Percentiles rank a stretch among this genome's conserved stretches.
These are phyloP conservation scores for Notodromas monacha DNA, from an alignment of 2,888 invertebrate genomes.

Conservation along the genomic window DNA sequence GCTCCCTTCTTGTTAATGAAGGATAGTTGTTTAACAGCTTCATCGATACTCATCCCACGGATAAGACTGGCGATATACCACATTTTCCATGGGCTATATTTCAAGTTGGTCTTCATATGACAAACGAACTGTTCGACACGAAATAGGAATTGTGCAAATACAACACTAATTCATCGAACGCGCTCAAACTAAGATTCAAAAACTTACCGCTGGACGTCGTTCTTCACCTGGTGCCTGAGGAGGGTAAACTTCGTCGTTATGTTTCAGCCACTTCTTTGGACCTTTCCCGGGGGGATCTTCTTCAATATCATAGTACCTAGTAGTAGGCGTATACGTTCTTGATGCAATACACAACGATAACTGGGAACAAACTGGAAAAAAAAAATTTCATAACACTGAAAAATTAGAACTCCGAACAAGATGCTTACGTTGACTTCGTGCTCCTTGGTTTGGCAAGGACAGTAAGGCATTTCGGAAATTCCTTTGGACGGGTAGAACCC, in stretches of 20 bases:
- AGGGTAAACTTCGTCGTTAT: conserved; percentile 44
- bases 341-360: no score
- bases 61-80: conserved; percentile 65
- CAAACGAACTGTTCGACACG: conserved; percentile 67
- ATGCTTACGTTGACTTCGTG: no score
- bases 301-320: no score
- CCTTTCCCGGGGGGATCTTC: conserved; percentile 11
- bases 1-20: conserved; percentile 51
- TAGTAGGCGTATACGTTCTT: no score
- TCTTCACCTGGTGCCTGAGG: conserved; percentile 38
- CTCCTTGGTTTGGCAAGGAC: no score
- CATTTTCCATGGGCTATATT: conserved; percentile 66
- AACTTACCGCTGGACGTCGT: conserved; percentile 46
- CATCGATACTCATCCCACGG: conserved; percentile 69
- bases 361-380: no score
- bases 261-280: conserved; percentile 25
- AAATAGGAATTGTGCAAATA: background rate
- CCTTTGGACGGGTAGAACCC: no score
- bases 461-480: no score
- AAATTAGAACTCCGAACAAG: no score
- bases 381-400: no score
- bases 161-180: conserved; percentile 4
- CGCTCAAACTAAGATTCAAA: conserved; percentile 5
- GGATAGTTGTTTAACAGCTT: conserved; percentile 60
- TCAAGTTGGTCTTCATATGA: conserved; percentile 45